Evolutionary conservation across 2,888 invertebrate genomes (phyloP).

Genomic region (Branchipolynoe longqiensis): DNA sequence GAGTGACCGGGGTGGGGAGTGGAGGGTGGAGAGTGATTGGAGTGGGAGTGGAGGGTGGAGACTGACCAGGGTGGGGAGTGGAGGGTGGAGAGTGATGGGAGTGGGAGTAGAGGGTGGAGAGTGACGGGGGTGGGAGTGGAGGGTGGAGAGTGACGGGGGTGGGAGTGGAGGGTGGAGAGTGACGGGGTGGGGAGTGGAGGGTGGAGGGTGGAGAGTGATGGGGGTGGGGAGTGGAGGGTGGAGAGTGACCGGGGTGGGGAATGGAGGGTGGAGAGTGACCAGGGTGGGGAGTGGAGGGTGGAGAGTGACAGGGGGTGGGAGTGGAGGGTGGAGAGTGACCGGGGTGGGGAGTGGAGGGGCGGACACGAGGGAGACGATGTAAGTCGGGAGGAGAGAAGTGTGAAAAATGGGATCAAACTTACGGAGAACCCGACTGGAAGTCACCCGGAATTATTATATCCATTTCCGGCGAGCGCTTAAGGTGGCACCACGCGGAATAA

Average conservation of each 20-base stretch:
- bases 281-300: neutral
- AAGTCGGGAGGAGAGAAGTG: too few relatives aligned
- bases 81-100: neutral
- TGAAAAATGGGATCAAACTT: neutral
- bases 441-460: slow-evolving; percentile 40
- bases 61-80: neutral
- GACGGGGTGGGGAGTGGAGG: neutral
- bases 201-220: too few relatives aligned
- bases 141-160: too few relatives aligned
- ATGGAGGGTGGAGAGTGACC: neutral
- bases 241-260: too few relatives aligned
- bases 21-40: neutral
- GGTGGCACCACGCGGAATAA: slow-evolving; percentile 24
- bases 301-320: neutral
- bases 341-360: slow-evolving; percentile 1
- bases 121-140: neutral
- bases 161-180: neutral
- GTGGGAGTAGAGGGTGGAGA: neutral
- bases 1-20: too few relatives aligned
- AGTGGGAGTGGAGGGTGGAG: neutral
- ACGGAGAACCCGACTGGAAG: neutral
- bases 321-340: neutral
- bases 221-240: neutral
- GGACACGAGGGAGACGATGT: too few relatives aligned
- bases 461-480: neutral